Evolutionary conservation across 2,113 vertebrate genomes (phyloP).

Genomic region (Sander lucioperca): DNA sequence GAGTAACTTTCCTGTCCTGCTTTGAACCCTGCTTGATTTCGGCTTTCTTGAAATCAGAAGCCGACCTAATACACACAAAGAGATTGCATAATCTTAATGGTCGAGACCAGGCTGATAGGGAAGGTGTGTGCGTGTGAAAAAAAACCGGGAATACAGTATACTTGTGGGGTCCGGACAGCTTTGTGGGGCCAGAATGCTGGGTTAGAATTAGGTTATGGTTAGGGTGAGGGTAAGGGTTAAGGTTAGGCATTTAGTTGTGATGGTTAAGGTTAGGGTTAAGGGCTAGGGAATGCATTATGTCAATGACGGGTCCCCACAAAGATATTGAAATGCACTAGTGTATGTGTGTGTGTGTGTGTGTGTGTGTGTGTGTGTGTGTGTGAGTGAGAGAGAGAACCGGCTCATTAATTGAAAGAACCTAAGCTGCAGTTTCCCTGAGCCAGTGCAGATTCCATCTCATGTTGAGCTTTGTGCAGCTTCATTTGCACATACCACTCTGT

Average conservation of each 20-base stretch:
- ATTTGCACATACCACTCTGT: constrained; percentile 58
- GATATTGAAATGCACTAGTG: not conserved
- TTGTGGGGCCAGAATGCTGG: too few relatives aligned
- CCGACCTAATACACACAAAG: not conserved
- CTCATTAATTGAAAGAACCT: constrained; percentile 58
- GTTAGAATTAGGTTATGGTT: too few relatives aligned
- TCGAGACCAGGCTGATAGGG: constrained; percentile 6
- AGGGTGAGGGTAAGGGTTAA: too few relatives aligned
- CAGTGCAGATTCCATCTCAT: constrained; percentile 36
- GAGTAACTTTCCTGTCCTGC: constrained; percentile 44
- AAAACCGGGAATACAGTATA: too few relatives aligned
- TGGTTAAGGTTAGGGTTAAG: too few relatives aligned
- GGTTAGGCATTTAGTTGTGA: too few relatives aligned
- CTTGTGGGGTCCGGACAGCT: too few relatives aligned
- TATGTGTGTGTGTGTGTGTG: constrained; percentile 32
- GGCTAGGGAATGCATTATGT: too few relatives aligned
- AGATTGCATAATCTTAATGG: constrained; percentile 25
- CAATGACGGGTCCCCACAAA: too few relatives aligned
- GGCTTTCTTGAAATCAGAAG: not conserved
- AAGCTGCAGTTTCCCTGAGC: constrained; percentile 36
- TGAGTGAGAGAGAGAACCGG: not conserved
- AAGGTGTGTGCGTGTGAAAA: constrained; percentile 27
- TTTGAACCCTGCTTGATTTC: constrained; percentile 54
- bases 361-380: constrained; percentile 35
- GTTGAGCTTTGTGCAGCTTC: constrained; percentile 44